Evolutionary conservation across 2,888 invertebrate species (phyloP).

Genomic region (Leptogaster cylindrica): DNA sequence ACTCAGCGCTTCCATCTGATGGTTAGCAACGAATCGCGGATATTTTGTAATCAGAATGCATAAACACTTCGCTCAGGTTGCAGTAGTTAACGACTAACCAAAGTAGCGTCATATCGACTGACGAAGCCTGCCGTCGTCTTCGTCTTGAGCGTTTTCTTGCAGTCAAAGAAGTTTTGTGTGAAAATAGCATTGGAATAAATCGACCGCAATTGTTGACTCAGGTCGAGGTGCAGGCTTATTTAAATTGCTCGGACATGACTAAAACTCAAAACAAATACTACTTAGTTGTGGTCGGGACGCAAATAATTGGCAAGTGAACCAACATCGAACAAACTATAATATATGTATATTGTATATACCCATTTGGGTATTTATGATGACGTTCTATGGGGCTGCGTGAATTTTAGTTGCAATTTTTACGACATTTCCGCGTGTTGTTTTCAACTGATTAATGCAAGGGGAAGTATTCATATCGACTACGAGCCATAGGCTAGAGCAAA

Average conservation of each 20-base stretch:
- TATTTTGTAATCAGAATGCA: conserved; percentile 32
- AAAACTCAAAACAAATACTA: conserved; percentile 20
- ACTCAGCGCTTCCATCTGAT: not conserved
- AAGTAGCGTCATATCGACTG: too few species aligned
- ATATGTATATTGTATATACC: too few species aligned
- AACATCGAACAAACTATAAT: not conserved
- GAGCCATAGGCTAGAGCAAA: conserved; percentile 1
- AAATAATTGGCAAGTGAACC: conserved; percentile 5
- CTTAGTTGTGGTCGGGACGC: not conserved
- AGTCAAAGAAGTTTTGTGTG: too few species aligned
- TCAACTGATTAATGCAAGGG: not conserved
- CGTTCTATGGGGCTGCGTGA: not conserved
- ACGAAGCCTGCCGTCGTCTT: too few species aligned
- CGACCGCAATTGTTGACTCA: conserved; percentile 21
- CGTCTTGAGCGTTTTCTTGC: too few species aligned
- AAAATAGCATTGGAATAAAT: conserved; percentile 17
- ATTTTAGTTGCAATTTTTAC: conserved; percentile 24
- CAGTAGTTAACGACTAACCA: not conserved
- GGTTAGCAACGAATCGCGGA: not conserved
- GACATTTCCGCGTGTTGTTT: not conserved
- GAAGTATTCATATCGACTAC: conserved; percentile 11
- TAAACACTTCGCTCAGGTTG: conserved; percentile 28
- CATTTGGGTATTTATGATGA: conserved; percentile 5
- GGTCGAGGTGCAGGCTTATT: conserved; percentile 11
- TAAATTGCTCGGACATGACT: conserved; percentile 25